phyloP scores from a whole-genome alignment of 1,140 invertebrate species.

The Papilio aristodemus region DNA sequence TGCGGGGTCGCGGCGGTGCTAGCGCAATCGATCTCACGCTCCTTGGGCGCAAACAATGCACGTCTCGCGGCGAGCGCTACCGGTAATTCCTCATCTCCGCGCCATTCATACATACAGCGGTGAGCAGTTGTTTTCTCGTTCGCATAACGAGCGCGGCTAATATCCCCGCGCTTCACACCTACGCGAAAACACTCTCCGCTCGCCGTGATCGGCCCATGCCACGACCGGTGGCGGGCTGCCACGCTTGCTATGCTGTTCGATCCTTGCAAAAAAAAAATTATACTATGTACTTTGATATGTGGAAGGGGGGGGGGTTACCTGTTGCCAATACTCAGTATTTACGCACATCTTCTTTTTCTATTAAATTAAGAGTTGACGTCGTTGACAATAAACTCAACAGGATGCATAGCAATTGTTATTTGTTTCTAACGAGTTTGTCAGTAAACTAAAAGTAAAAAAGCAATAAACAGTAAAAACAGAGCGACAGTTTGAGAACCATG shows the following conservation, averaged over 20 bases:
- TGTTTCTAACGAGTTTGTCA: too few species aligned
- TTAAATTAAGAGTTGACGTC: too few species aligned
- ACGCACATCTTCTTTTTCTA: too few species aligned
- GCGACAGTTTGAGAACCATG: too few species aligned
- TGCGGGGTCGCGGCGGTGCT: slow-evolving; percentile 21
- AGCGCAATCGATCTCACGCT: slow-evolving; percentile 32
- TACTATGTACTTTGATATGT: too few species aligned
- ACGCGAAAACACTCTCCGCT: slow-evolving; percentile 46
- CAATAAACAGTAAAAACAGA: too few species aligned
- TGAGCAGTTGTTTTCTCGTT: slow-evolving; percentile 31
- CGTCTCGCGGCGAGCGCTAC: slow-evolving; percentile 26
- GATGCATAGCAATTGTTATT: too few species aligned
- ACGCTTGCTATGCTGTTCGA: too few species aligned
- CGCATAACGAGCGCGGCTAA: slow-evolving; percentile 31
- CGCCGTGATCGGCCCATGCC: slow-evolving; percentile 20
- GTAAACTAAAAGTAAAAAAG: too few species aligned
- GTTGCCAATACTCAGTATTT: too few species aligned
- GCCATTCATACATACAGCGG: slow-evolving; percentile 24
- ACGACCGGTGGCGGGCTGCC: slow-evolving; percentile 37
- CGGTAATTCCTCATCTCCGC: slow-evolving; percentile 32
- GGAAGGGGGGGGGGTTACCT: too few species aligned
- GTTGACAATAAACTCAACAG: too few species aligned
- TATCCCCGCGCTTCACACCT: slow-evolving; percentile 50
- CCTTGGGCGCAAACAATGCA: slow-evolving; percentile 30
- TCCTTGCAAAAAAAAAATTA: neutral